Evolutionary conservation across 2,113 vertebrate species (phyloP).

Genomic region (Mus pahari): DNA sequence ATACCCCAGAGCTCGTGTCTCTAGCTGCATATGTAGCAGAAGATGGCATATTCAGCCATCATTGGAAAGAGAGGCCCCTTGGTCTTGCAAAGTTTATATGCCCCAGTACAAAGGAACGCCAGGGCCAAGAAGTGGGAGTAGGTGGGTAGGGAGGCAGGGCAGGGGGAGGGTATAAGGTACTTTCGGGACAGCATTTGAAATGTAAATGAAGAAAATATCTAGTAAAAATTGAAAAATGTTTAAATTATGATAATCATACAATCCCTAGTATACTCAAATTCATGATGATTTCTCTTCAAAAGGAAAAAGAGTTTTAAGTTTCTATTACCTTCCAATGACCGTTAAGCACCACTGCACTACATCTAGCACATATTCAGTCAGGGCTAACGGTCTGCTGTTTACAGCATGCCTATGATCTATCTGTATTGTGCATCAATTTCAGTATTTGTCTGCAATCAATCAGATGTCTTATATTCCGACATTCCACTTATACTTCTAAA

Average conservation of each 20-base stretch:
- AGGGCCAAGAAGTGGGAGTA: too few species aligned
- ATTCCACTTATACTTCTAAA: slow-evolving; percentile 48
- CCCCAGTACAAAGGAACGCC: too few species aligned
- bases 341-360: slow-evolving; percentile 2
- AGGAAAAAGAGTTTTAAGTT: not conserved
- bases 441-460: slow-evolving; percentile 2
- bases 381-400: not conserved
- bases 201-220: too few species aligned
- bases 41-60: too few species aligned
- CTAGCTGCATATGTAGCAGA: too few species aligned
- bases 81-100: too few species aligned
- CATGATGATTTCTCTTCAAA: slow-evolving; percentile 47
- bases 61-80: too few species aligned
- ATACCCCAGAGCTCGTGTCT: too few species aligned
- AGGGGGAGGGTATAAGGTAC: too few species aligned
- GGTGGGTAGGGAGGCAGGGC: too few species aligned
- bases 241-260: slow-evolving; percentile 34
- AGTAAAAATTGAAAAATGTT: slow-evolving; percentile 8
- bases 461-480: not conserved
- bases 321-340: not conserved
- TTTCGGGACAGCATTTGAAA: too few species aligned
- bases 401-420: not conserved
- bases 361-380: not conserved
- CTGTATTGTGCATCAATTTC: slow-evolving; percentile 20
- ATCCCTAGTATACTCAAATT: not conserved